Evolutionary conservation across 2,888 invertebrate genomes (phyloP).

Genomic region (Dolichopus griseipennis): DNA sequence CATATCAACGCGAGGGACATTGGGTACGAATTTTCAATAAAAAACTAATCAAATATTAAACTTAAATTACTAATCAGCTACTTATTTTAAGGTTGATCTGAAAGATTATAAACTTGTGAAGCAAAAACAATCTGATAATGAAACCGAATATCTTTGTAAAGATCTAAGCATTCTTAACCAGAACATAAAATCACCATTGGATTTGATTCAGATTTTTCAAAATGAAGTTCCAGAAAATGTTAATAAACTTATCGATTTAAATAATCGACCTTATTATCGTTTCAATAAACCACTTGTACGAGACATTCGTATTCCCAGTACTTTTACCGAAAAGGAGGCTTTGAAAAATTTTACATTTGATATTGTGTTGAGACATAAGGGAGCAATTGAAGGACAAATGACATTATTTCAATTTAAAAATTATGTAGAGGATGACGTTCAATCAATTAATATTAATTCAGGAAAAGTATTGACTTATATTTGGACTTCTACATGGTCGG

Average conservation of each 20-base stretch:
- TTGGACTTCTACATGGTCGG: not conserved
- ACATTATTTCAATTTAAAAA: not conserved
- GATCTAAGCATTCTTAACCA: not conserved
- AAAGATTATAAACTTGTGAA: not conserved
- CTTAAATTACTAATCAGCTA: no score
- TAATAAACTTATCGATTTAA: not conserved
- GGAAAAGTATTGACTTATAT: not conserved
- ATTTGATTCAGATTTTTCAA: not conserved
- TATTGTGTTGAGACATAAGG: not conserved
- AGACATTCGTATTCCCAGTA: not conserved
- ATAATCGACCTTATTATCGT: not conserved
- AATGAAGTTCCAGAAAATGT: not conserved
- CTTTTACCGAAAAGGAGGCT: not conserved
- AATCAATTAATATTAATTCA: conserved; percentile 1
- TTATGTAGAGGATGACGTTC: not conserved
- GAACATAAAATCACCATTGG: not conserved
- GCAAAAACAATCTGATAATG: not conserved
- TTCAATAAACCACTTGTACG: not conserved
- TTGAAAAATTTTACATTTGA: not conserved
- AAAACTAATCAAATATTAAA: no score
- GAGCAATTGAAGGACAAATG: not conserved
- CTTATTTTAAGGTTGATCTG: not conserved
- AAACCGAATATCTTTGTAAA: not conserved
- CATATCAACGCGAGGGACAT: not conserved
- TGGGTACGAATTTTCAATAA: no score